Evolutionary conservation across 2,888 invertebrate species (phyloP).

Genomic region (Nymphalis polychloros): DNA sequence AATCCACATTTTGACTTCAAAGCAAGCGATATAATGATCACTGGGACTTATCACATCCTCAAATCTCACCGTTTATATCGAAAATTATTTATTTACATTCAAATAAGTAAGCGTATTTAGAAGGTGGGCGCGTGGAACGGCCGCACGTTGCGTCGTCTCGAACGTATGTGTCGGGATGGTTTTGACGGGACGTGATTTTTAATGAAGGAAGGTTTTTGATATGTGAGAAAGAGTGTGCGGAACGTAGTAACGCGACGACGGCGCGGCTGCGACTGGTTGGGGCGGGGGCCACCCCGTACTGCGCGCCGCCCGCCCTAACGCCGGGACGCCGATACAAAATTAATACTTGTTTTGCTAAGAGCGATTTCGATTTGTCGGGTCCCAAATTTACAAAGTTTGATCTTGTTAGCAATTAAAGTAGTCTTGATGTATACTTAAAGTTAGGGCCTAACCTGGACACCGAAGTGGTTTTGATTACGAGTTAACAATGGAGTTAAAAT

Average conservation of each 20-base stretch:
- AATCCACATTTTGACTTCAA: conserved; percentile 60
- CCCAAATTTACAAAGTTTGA: conserved; percentile 77
- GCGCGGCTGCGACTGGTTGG: conserved; percentile 68
- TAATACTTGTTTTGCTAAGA: conserved; percentile 81
- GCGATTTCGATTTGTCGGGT: conserved; percentile 80
- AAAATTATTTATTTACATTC: conserved; percentile 45
- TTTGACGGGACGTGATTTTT: conserved; percentile 52
- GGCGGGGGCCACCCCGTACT: conserved; percentile 64
- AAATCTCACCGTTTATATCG: conserved; percentile 50
- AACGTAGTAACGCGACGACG: conserved; percentile 60
- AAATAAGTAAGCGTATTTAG: conserved; percentile 45
- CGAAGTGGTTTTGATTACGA: conserved; percentile 34
- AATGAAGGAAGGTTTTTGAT: conserved; percentile 53
- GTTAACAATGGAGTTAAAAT: conserved; percentile 22
- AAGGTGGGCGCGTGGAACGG: conserved; percentile 20
- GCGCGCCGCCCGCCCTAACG: conserved; percentile 62
- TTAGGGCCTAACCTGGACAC: conserved; percentile 37
- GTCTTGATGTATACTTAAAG: conserved; percentile 44
- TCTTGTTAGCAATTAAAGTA: conserved; percentile 79
- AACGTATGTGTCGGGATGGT: conserved; percentile 43
- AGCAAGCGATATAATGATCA: conserved; percentile 48
- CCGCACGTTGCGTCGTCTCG: conserved; percentile 36
- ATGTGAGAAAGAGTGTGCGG: conserved; percentile 45
- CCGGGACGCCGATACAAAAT: conserved; percentile 76
- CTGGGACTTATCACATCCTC: conserved; percentile 57